A percentile compares a stretch with the other conserved stretches of the same genome.
phyloP scores from a whole-genome alignment of 2,797 vertebrate genomes.

The Diglossa cyanea region DNA sequence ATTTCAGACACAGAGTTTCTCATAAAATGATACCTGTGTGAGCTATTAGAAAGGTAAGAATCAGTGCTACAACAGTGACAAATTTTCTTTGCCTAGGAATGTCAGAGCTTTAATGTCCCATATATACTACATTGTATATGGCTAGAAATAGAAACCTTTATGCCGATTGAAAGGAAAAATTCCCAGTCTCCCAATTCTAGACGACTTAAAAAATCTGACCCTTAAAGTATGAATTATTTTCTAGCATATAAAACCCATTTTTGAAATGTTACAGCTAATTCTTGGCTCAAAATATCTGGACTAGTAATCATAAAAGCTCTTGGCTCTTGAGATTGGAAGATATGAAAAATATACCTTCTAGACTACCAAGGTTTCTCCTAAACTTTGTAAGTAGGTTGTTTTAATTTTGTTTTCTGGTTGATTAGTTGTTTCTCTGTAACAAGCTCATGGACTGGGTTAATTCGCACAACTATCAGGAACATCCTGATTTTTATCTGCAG shows the following conservation, averaged over 20 bases:
- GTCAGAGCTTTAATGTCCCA: constrained; percentile 15
- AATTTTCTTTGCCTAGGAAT: constrained; percentile 43
- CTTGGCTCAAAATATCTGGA: not conserved
- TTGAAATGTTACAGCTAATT: not conserved
- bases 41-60: constrained; percentile 25
- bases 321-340: not conserved
- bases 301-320: not conserved
- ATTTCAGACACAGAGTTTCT: constrained; percentile 19
- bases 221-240: constrained; percentile 19
- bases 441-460: not conserved
- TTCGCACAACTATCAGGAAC: not conserved
- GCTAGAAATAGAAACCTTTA: constrained; percentile 26
- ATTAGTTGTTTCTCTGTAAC: not conserved
- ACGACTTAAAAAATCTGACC: not conserved
- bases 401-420: not conserved
- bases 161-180: constrained; percentile 1
- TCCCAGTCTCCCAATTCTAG: not conserved
- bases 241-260: constrained; percentile 3
- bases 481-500: not conserved
- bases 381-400: not conserved
- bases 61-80: not conserved
- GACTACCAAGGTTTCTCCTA: not conserved
- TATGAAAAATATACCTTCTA: not conserved
- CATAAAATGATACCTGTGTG: constrained; percentile 18
- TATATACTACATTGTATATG: not conserved